phyloP scores from a whole-genome alignment of 2,113 vertebrate species.

The Brachirus orientalis region DNA sequence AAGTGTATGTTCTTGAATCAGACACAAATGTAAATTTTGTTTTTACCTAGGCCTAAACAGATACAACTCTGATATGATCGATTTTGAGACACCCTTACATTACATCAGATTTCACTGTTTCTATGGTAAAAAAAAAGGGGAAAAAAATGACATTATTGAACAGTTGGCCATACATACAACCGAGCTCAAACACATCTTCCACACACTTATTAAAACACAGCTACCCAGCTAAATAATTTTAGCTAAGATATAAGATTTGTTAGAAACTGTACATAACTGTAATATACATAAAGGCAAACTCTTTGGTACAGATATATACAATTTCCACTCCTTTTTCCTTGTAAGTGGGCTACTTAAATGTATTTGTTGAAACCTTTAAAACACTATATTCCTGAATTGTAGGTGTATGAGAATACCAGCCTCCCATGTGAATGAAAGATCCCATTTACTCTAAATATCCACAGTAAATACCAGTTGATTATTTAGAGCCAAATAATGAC shows the following conservation, averaged over 20 bases:
- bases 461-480: slow-evolving; percentile 47
- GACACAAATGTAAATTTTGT: slow-evolving; percentile 35
- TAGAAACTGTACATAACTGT: slow-evolving; percentile 87
- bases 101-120: slow-evolving; percentile 51
- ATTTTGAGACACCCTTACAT: slow-evolving; percentile 47
- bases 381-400: slow-evolving; percentile 69
- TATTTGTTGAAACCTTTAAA: slow-evolving; percentile 62
- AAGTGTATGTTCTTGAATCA: slow-evolving; percentile 46
- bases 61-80: slow-evolving; percentile 53
- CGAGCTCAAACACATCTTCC: slow-evolving; percentile 71
- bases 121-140: slow-evolving; percentile 12
- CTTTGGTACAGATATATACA: slow-evolving; percentile 87
- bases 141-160: slow-evolving; percentile 63
- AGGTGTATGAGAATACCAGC: slow-evolving; percentile 70
- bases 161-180: slow-evolving; percentile 62
- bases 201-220: slow-evolving; percentile 83
- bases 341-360: slow-evolving; percentile 53
- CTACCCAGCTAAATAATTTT: slow-evolving; percentile 82
- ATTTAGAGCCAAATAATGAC: slow-evolving; percentile 45
- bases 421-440: slow-evolving; percentile 59
- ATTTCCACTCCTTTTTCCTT: slow-evolving; percentile 56
- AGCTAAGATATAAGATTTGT: slow-evolving; percentile 83
- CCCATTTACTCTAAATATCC: slow-evolving; percentile 41
- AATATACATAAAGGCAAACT: slow-evolving; percentile 87
- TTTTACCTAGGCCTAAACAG: slow-evolving; percentile 41